Conservation (phyloP, 2,888 invertebrate species). For the Nephrotoma appendiculata region DNA sequence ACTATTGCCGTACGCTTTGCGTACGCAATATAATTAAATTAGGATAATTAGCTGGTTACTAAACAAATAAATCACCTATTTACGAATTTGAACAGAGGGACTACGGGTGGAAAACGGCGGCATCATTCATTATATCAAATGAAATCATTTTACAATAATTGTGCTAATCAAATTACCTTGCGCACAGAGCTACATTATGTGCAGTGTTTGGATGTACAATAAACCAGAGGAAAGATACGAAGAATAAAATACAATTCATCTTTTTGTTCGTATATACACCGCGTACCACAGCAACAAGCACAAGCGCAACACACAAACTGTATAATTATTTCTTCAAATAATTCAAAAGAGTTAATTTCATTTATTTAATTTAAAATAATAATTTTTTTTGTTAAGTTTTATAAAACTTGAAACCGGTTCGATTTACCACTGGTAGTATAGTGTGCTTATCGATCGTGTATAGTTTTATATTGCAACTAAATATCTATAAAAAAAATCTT, state of each 20-base stretch:
- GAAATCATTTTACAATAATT: neutral
- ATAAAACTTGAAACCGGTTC: neutral
- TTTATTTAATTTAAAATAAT: neutral
- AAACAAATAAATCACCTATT: neutral
- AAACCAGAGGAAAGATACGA: neutral
- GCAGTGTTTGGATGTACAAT: neutral
- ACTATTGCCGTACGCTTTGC: neutral
- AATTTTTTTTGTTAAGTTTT: neutral
- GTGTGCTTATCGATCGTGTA: neutral
- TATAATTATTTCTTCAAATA: neutral
- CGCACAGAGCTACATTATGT: neutral
- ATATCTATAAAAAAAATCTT: neutral
- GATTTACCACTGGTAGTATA: neutral
- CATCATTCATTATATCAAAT: neutral
- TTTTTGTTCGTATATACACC: neutral
- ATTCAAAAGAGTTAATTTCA: neutral
- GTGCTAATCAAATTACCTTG: neutral
- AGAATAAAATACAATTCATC: neutral
- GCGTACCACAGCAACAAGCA: neutral
- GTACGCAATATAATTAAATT: neutral
- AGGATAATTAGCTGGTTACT: neutral
- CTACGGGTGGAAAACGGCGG: neutral
- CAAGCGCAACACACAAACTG: neutral
- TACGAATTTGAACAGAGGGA: neutral
- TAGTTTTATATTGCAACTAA: neutral